These are phyloP conservation scores for Glyptemys insculpta DNA, from an alignment of 2,797 vertebrate genomes.

Conservation along the genomic window DNA sequence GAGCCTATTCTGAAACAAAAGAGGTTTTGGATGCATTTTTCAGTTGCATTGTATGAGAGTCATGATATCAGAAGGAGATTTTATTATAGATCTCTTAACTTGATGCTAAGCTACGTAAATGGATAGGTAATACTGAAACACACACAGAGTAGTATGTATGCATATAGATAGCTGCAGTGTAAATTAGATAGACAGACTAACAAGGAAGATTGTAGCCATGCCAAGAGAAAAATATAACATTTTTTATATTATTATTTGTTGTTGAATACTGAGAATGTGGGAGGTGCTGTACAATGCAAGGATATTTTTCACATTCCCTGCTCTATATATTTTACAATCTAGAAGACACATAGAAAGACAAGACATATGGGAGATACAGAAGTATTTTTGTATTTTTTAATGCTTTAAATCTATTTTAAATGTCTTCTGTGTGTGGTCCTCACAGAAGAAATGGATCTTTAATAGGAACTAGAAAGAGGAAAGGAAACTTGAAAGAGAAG, in stretches of 20 bases:
- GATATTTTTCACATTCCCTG: background rate
- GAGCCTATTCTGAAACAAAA: conserved; percentile 26
- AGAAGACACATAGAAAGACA: background rate
- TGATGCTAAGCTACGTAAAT: conserved; percentile 47
- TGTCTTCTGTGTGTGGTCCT: background rate
- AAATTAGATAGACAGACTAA: background rate
- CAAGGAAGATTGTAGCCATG: background rate
- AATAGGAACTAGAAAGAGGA: background rate
- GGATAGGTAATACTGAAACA: conserved; percentile 21
- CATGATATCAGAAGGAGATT: conserved; percentile 69
- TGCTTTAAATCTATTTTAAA: background rate
- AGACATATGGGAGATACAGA: background rate
- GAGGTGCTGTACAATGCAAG: background rate
- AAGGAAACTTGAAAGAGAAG: background rate
- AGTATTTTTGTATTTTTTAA: background rate
- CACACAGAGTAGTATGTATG: background rate
- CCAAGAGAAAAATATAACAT: background rate
- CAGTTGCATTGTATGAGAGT: conserved; percentile 66
- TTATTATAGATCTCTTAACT: conserved; percentile 43
- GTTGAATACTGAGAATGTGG: background rate
- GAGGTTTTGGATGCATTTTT: conserved; percentile 63
- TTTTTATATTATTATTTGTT: conserved; percentile 27
- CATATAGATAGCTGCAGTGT: background rate
- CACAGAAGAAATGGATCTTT: background rate
- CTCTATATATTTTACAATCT: background rate